Conservation (phyloP, 2,113 vertebrate species). For the Delphinus delphis region DNA sequence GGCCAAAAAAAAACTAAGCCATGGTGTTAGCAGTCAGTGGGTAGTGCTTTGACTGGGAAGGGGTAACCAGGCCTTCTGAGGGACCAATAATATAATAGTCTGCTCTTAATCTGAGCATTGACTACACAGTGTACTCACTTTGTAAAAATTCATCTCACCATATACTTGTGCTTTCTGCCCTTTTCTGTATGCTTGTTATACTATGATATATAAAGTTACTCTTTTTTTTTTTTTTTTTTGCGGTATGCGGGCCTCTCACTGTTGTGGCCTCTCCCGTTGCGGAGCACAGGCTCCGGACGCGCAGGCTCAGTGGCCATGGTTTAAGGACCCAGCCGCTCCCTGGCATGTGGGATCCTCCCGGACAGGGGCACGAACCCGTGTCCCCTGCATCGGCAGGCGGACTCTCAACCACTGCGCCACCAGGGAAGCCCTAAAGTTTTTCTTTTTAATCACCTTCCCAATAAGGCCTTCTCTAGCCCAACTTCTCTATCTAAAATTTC, state of each 20-base stretch:
- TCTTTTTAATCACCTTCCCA: background rate
- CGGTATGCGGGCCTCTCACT: no score
- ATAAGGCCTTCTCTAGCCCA: background rate
- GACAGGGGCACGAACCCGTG: no score
- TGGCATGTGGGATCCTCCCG: no score
- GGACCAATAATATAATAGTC: background rate
- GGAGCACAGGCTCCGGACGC: no score
- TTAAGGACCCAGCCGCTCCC: rapidly evolving
- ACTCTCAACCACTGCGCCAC: no score
- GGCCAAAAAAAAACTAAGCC: background rate
- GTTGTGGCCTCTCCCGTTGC: no score
- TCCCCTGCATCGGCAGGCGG: no score
- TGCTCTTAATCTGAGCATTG: background rate
- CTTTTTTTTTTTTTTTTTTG: background rate
- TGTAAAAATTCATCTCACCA: background rate
- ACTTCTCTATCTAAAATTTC: background rate
- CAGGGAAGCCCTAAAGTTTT: background rate
- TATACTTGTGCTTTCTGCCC: background rate
- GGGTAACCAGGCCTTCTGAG: background rate
- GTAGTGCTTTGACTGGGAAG: background rate
- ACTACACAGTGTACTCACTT: background rate
- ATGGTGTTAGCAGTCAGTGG: rapidly evolving
- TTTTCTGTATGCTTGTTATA: background rate
- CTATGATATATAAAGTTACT: background rate
- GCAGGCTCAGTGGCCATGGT: no score